Base-by-base conservation (phyloP, 2,888 invertebrate species). In the Callyntrura sp. region DNA sequence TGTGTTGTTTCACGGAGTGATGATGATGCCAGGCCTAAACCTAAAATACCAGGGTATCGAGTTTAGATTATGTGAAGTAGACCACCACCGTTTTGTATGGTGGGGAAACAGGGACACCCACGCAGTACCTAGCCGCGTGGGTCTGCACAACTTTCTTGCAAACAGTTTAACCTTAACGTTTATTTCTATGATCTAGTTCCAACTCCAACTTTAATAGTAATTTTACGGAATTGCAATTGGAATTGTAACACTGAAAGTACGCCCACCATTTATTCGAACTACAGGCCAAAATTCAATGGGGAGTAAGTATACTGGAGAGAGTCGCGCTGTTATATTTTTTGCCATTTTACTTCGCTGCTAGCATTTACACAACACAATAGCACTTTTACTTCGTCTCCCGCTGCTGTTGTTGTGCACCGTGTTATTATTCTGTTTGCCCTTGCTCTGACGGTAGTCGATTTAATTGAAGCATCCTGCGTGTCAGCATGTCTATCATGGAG, bases 381-480 rank as follows among this genome's bases (percentile, higher is more conserved):
- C 3, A 17, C 1, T 17, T 12, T 35, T 43, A 9, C 35, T n/a
- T n/a, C 35, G 4, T n/a, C 70, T 70, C 70, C 70, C 20, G 70
- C 20, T 43, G 70, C 11, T 43, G 6, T 70, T 43, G 45, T 45
- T 45, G 45, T 20, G 70, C 12, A 20, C 45, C 28, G 35, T 60
- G 20, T 11, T 68, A 35, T 4, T 70, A 45, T 70, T 3, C 45
- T n/a, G n/a, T n/a, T 73, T 48, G 73, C 23, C 73, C 73, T 73
- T 73, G 73, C 25, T 17, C 70, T 70, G n/a, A n/a, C n/a, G n/a
- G 5, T 70, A 17, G 3, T 45, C n/a, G 2, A 70, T 68, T 70
- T 70, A 70, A 70, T 70, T 70, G 70, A 70, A 70, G 20, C 70
- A 70, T 70, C 4, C 43, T n/a, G n/a, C n/a, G n/a, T n/a, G n/a